phyloP scores from a whole-genome alignment of 2,113 vertebrate genomes.

The Alosa alosa region DNA sequence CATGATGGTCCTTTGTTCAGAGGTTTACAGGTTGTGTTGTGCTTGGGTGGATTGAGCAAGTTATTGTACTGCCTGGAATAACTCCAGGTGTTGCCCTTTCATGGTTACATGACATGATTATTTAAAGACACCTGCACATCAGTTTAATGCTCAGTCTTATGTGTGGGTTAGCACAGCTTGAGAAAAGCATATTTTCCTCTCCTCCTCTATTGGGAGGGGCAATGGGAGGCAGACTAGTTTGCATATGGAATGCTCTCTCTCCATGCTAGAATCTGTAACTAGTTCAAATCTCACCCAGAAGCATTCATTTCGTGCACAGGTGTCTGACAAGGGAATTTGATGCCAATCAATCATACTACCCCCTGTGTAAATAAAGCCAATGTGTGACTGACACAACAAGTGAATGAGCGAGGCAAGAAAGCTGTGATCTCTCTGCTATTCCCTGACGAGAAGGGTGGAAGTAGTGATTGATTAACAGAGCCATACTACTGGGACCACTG shows the following conservation, averaged over 20 bases:
- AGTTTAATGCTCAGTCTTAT: conserved; percentile 43
- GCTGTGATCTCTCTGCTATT: background rate
- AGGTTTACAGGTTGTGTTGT: background rate
- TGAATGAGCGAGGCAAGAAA: background rate
- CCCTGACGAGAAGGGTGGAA: background rate
- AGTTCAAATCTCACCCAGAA: background rate
- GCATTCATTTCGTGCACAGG: background rate
- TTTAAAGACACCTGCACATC: conserved; percentile 59
- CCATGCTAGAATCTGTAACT: background rate
- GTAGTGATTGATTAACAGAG: background rate
- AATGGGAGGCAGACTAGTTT: background rate
- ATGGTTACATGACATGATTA: conserved; percentile 10
- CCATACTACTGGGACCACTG: too few relatives aligned
- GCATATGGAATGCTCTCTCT: background rate
- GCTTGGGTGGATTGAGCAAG: background rate
- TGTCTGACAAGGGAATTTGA: background rate
- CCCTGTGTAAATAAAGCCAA: background rate
- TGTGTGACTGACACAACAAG: background rate
- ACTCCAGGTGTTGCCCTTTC: background rate
- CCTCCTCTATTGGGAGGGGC: conserved; percentile 39
- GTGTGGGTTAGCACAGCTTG: background rate
- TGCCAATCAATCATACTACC: background rate
- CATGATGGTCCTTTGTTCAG: background rate
- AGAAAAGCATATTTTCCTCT: conserved; percentile 32
- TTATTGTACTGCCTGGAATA: background rate